These are phyloP conservation scores for Pelecanus crispus DNA, from an alignment of 2,113 vertebrate species.

Conservation along the genomic window DNA sequence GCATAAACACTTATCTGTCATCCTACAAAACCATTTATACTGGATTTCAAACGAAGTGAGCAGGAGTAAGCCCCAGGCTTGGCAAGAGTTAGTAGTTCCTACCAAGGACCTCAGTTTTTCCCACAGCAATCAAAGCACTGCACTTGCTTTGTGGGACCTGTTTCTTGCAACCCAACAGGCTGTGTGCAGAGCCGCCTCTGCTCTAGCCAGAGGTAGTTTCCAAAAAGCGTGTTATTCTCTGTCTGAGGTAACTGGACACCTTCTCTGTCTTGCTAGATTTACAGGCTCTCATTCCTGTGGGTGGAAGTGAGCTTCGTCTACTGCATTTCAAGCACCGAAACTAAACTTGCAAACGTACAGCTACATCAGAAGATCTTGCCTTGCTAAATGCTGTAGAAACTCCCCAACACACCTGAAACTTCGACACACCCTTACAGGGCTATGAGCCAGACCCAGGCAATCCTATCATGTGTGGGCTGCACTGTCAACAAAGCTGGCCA, in stretches of 20 bases:
- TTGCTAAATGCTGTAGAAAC: background rate
- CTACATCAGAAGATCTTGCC: background rate
- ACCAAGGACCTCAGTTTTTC: background rate
- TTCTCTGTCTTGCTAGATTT: background rate
- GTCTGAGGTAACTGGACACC: background rate
- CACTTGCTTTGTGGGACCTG: background rate
- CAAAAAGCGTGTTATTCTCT: background rate
- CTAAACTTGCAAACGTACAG: background rate
- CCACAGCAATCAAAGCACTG: background rate
- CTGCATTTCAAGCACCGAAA: slow-evolving; percentile 15
- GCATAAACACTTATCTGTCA: background rate
- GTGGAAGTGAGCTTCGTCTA: background rate
- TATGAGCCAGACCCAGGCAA: background rate
- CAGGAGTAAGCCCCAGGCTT: background rate
- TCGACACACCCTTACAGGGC: background rate
- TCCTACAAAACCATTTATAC: background rate
- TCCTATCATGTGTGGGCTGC: background rate
- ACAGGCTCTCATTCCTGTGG: slow-evolving; percentile 12
- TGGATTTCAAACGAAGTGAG: background rate
- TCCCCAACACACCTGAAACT: background rate
- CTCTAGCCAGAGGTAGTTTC: background rate
- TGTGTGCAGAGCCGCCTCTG: background rate
- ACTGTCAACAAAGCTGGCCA: background rate
- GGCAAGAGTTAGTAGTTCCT: background rate
- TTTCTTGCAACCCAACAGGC: background rate